A percentile compares a stretch with the other conserved stretches of the same genome.
Evolutionary conservation across 2,888 invertebrate species (phyloP).

Genomic region (Ormyrus rosae): DNA sequence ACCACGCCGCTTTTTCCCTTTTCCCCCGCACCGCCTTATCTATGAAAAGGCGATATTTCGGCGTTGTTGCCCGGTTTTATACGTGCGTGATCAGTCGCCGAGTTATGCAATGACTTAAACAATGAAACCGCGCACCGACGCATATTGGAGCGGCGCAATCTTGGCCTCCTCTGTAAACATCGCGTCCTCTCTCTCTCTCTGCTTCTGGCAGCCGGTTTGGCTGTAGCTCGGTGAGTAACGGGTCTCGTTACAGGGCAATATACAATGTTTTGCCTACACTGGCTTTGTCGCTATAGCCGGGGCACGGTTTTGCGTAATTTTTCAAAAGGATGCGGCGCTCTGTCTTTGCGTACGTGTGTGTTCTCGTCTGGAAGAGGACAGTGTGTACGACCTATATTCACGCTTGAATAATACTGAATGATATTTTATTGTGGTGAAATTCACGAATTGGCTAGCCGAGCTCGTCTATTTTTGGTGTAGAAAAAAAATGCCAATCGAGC

Average conservation of each 20-base stretch:
- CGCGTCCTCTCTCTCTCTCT: not conserved
- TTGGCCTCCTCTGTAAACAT: slow-evolving; percentile 17
- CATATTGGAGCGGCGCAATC: not conserved
- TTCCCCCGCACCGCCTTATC: slow-evolving; percentile 16
- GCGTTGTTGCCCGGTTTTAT: slow-evolving; percentile 22
- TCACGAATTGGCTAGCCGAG: not conserved
- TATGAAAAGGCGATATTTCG: slow-evolving; percentile 33
- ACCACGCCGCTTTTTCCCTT: slow-evolving; percentile 46
- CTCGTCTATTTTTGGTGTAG: not conserved
- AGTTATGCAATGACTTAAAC: not conserved
- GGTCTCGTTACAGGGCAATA: not conserved
- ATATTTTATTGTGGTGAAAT: slow-evolving; percentile 37
- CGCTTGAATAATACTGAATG: slow-evolving; percentile 43
- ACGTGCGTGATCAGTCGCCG: not conserved
- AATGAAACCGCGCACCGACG: not conserved
- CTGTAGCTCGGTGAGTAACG: not conserved
- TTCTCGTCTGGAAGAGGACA: not conserved
- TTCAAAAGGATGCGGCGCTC: slow-evolving; percentile 28
- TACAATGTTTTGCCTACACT: too few relatives aligned
- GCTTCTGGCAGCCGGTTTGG: too few relatives aligned
- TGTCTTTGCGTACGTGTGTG: not conserved
- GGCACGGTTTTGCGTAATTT: slow-evolving; percentile 44
- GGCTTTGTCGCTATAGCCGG: not conserved
- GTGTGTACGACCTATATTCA: slow-evolving; percentile 35
- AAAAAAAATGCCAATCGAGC: not conserved